Evolutionary conservation across 2,797 vertebrate species (phyloP).

Genomic region (Galaxias olidus): DNA sequence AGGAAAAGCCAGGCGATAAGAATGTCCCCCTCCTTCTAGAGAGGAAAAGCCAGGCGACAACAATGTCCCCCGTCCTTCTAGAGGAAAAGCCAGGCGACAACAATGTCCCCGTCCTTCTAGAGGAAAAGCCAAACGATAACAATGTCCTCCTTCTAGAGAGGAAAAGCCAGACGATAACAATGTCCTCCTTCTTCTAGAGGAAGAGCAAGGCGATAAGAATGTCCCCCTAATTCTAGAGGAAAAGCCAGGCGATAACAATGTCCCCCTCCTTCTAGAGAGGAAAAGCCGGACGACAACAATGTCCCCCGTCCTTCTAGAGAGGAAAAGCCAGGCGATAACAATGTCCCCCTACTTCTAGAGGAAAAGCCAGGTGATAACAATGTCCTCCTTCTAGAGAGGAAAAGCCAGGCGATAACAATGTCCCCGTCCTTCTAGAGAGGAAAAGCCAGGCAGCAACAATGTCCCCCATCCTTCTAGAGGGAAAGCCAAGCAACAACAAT

Average conservation of each 20-base stretch:
- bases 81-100: slow-evolving; percentile 47
- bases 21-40: slow-evolving; percentile 44
- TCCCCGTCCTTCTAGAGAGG: slow-evolving; percentile 37
- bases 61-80: slow-evolving; percentile 45
- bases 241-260: slow-evolving; percentile 53
- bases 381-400: slow-evolving; percentile 37
- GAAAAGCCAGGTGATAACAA: slow-evolving; percentile 56
- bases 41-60: slow-evolving; percentile 47
- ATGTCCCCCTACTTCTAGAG: slow-evolving; percentile 40
- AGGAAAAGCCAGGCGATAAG: slow-evolving; percentile 47
- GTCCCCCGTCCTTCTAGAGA: slow-evolving; percentile 38
- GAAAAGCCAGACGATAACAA: slow-evolving; percentile 52
- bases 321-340: slow-evolving; percentile 50
- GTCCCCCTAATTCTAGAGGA: slow-evolving; percentile 38
- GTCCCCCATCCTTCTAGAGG: slow-evolving; percentile 37
- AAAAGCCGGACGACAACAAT: slow-evolving; percentile 52
- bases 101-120: slow-evolving; percentile 44
- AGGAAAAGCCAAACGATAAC: slow-evolving; percentile 41
- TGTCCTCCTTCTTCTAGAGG: slow-evolving; percentile 38
- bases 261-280: slow-evolving; percentile 37
- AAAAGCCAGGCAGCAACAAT: slow-evolving; percentile 54
- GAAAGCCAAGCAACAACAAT: slow-evolving; percentile 53
- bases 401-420: slow-evolving; percentile 53
- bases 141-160: slow-evolving; percentile 41
- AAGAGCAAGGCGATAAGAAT: slow-evolving; percentile 53